Conservation (phyloP, 1,140 invertebrate genomes). For the Halyomorpha halys region DNA sequence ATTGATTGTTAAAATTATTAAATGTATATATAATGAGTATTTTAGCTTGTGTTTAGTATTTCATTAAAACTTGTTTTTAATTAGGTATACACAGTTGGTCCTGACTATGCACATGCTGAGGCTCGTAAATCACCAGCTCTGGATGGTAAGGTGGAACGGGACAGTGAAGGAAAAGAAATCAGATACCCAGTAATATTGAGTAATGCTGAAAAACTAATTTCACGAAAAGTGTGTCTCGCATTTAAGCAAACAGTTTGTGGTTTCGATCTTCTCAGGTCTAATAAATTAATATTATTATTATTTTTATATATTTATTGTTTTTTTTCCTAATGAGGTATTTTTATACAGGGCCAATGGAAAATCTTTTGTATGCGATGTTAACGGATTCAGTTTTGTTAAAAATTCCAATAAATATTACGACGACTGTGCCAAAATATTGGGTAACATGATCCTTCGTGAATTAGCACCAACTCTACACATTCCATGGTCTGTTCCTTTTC, state of each 20-base stretch:
- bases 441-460: slow-evolving; percentile 86
- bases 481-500: slow-evolving; percentile 92
- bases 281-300: slow-evolving; percentile 12
- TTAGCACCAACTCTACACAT: slow-evolving; percentile 91
- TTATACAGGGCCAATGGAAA: slow-evolving; percentile 83
- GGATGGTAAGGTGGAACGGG: slow-evolving; percentile 96
- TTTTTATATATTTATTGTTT: slow-evolving; percentile 1
- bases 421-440: slow-evolving; percentile 95
- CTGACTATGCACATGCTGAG: slow-evolving; percentile 98
- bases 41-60: too few species aligned
- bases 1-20: too few species aligned
- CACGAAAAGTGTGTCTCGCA: slow-evolving; percentile 91
- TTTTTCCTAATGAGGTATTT: slow-evolving; percentile 1
- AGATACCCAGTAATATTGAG: slow-evolving; percentile 77
- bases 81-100: slow-evolving; percentile 85
- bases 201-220: slow-evolving; percentile 97
- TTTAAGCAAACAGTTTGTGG: slow-evolving; percentile 99
- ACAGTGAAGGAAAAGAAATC: slow-evolving; percentile 97
- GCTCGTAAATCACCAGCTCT: slow-evolving; percentile 95
- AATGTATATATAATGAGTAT: too few species aligned
- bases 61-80: slow-evolving; percentile 28
- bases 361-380: slow-evolving; percentile 98
- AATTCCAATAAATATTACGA: slow-evolving; percentile 99
- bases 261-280: slow-evolving; percentile 86
- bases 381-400: slow-evolving; percentile 99